These are phyloP conservation scores for Tridacna gigas DNA, from an alignment of 2,888 invertebrate species.

Conservation along the genomic window DNA sequence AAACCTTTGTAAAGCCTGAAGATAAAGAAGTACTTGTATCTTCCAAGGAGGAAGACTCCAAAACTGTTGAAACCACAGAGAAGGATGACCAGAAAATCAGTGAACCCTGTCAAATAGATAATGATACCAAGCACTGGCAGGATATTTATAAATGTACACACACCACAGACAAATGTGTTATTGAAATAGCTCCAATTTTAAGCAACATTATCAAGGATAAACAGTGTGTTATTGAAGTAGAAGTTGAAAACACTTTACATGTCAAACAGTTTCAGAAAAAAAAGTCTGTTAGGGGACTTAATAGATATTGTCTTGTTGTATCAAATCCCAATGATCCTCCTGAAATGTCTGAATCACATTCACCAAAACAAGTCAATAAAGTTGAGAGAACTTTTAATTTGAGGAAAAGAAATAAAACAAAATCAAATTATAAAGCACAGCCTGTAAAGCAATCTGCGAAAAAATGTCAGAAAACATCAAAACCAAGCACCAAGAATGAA, in stretches of 20 bases:
- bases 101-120: no score
- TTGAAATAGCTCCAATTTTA: constrained; percentile 25
- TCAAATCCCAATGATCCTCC: not conserved
- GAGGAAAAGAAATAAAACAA: not conserved
- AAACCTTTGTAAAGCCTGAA: no score
- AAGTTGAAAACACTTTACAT: constrained; percentile 18
- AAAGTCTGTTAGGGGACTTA: not conserved
- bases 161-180: constrained; percentile 21
- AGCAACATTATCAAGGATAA: constrained; percentile 1
- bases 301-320: constrained; percentile 19
- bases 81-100: no score
- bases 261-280: constrained; percentile 13
- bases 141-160: constrained; percentile 22
- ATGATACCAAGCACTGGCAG: not conserved
- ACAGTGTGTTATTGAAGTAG: constrained; percentile 17
- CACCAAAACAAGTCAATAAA: not conserved
- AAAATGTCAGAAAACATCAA: not conserved
- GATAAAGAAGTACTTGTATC: no score
- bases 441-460: not conserved
- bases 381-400: not conserved
- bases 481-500: not conserved
- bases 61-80: no score
- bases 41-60: no score
- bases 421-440: not conserved
- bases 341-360: not conserved